Conservation (phyloP, 1,140 invertebrate species). For the Cardiocondyla obscurior region DNA sequence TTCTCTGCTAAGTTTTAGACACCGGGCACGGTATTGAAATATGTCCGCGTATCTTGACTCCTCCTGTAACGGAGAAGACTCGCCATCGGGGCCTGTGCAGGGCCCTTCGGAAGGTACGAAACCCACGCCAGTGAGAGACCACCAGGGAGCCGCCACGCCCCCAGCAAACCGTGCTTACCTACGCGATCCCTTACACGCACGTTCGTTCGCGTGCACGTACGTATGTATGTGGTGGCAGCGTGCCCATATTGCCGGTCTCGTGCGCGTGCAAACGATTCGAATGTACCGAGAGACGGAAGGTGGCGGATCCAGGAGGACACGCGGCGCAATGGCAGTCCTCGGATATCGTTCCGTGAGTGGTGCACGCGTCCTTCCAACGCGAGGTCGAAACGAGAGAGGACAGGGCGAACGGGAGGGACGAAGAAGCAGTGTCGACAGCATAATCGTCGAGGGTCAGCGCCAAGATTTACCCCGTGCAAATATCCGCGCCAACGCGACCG, state of each 20-base stretch:
- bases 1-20: neutral
- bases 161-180: conserved; percentile 67
- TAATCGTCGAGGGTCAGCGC: conserved; percentile 77
- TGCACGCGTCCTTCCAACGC: conserved; percentile 33
- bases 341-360: conserved; percentile 49
- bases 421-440: conserved; percentile 79
- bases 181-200: conserved; percentile 56
- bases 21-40: neutral
- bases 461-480: conserved; percentile 70
- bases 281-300: conserved; percentile 36
- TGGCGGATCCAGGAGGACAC: conserved; percentile 47
- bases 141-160: conserved; percentile 82
- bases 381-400: conserved; percentile 21
- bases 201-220: neutral
- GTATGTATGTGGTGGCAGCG: conserved; percentile 38
- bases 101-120: conserved; percentile 53
- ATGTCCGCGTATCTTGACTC: neutral
- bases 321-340: conserved; percentile 57
- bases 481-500: conserved; percentile 66
- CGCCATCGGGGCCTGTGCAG: neutral
- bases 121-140: conserved; percentile 80
- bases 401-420: conserved; percentile 17
- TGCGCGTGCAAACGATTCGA: conserved; percentile 51
- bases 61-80: neutral
- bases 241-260: neutral